Evolutionary conservation across 2,113 vertebrate genomes (phyloP).

Genomic region (Acanthochromis polyacanthus): DNA sequence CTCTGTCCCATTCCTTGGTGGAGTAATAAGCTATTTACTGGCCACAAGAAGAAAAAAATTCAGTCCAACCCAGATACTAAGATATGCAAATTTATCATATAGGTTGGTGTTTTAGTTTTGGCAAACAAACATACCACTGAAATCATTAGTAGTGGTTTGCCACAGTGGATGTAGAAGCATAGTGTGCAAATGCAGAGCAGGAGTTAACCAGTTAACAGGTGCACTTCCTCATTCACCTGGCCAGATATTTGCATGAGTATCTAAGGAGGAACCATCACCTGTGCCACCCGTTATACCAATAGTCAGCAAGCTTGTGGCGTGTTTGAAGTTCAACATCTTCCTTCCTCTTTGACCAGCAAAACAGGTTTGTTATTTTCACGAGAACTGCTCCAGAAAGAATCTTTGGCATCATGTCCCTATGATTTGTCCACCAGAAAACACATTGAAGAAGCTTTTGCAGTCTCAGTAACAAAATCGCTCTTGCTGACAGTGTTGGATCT

Average conservation of each 20-base stretch:
- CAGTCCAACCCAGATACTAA: neutral
- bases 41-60: neutral
- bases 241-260: conserved; percentile 68
- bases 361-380: neutral
- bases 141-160: conserved; percentile 8
- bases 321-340: conserved; percentile 33
- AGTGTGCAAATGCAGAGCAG: conserved; percentile 34
- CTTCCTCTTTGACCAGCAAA: conserved; percentile 45
- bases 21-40: neutral
- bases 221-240: conserved; percentile 72
- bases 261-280: conserved; percentile 50
- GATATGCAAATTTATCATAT: conserved; percentile 54
- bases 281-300: conserved; percentile 30
- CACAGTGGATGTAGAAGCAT: neutral
- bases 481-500: neutral
- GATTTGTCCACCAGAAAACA: neutral
- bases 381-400: neutral
- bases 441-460: conserved; percentile 5
- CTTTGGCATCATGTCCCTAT: neutral
- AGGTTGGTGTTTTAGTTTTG: neutral
- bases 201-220: conserved; percentile 46
- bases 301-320: neutral
- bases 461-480: conserved; percentile 3
- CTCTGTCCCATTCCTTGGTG: no score
- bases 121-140: conserved; percentile 27